phyloP scores from a whole-genome alignment of 2,797 vertebrate species.

The Tenualosa thibaudeaui region DNA sequence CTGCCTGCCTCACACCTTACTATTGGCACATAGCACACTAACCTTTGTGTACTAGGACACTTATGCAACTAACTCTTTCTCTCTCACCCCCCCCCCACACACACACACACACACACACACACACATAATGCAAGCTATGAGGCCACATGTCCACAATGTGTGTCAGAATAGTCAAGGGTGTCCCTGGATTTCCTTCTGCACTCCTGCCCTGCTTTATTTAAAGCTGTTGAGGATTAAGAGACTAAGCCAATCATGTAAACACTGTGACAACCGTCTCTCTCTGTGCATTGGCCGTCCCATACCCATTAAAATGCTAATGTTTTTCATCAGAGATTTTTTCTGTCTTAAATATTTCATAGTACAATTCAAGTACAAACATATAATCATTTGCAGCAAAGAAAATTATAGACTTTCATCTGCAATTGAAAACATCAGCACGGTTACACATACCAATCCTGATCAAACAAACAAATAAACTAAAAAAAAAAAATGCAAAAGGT shows the following conservation, averaged over 20 bases:
- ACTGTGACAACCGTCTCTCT: constrained; percentile 28
- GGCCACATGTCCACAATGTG: not conserved
- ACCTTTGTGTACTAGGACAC: not conserved
- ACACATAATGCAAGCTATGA: not conserved
- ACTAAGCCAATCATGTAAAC: constrained; percentile 51
- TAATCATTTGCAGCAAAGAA: not conserved
- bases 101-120: not conserved
- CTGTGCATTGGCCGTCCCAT: not conserved
- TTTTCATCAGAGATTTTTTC: not conserved
- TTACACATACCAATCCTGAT: no score
- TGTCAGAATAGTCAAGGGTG: not conserved
- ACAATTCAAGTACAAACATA: not conserved
- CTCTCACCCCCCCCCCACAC: not conserved
- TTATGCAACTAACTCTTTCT: not conserved
- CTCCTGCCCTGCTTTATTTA: constrained; percentile 14
- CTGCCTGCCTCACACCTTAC: not conserved
- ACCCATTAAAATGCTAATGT: not conserved
- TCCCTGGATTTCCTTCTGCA: constrained; percentile 11
- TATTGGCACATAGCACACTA: not conserved
- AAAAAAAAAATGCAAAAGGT: no score
- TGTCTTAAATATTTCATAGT: not conserved
- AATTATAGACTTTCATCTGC: not conserved
- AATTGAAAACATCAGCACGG: no score
- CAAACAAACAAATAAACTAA: no score
- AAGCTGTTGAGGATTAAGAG: constrained; percentile 19